phyloP scores from a whole-genome alignment of 2,113 vertebrate species.

The Sphaerodactylus townsendi region DNA sequence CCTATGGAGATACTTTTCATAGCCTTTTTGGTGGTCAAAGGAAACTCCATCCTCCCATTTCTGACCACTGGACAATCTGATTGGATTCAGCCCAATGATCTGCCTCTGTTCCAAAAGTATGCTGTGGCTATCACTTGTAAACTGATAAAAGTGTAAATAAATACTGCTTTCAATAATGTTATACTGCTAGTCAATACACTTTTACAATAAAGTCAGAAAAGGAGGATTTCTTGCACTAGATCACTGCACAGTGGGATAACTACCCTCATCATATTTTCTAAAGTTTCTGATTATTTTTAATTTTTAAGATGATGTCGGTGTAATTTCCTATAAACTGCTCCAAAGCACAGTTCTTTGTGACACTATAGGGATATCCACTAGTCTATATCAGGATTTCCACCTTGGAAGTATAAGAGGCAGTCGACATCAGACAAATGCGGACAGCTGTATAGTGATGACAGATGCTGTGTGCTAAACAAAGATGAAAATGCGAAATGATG shows the following conservation, averaged over 20 bases:
- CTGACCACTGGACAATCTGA: no score
- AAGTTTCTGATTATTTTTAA: conserved; percentile 11
- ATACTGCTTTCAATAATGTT: background rate
- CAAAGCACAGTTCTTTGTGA: conserved; percentile 4
- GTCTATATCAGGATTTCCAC: background rate
- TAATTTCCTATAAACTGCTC: conserved; percentile 13
- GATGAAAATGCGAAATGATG: conserved; percentile 36
- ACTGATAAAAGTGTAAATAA: conserved; percentile 31
- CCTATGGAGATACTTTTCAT: no score
- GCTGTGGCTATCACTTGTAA: conserved; percentile 33
- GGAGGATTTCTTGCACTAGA: background rate
- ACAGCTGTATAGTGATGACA: conserved; percentile 62
- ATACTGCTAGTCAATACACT: background rate
- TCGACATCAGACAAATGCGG: conserved; percentile 28
- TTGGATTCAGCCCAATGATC: background rate
- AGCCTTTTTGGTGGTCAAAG: no score
- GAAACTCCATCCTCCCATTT: no score
- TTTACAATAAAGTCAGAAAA: conserved; percentile 28
- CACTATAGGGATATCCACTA: background rate
- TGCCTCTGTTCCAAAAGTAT: conserved; percentile 17
- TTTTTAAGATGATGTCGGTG: background rate
- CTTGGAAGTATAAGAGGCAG: conserved; percentile 27
- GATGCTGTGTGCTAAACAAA: conserved; percentile 47
- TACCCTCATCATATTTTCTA: conserved; percentile 36
- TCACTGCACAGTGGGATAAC: conserved; percentile 30